Evolutionary conservation across 2,797 vertebrate species (phyloP), one percentile per base, ranked within the genome.

Genomic region (Hirundo rustica): DNA sequence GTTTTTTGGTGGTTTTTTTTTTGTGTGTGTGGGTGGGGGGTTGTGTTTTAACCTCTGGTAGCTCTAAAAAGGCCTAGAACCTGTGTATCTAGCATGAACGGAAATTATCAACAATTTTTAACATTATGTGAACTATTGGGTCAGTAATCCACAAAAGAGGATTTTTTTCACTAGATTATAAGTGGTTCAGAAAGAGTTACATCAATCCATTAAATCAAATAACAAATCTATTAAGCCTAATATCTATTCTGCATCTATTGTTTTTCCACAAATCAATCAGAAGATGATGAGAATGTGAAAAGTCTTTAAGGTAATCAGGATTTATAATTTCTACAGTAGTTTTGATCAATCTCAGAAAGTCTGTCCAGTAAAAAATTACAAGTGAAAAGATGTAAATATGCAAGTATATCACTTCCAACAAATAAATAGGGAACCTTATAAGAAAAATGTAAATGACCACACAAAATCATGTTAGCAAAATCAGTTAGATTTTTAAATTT

Each of bases 151-250:
- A 44, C 16, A n/a, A 96, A 96, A 91, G 26, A 87, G 89, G 66
- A 78, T 84, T 95, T 95, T 96, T 93, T 96, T 44, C 27, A 94
- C 82, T 86, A 96, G 79, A 95, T 75, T 91, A 73, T 36, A 95
- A 92, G 88, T 85, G 48, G 54, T 89, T 96, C 70, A 93, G 89
- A 94, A 97, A 78, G 47, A 94, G 53, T 94, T 95, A 93, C 17
- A 66, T 67, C 85, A 74, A 94, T 93, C 17, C 36, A 94, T 88
- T 96, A 89, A n/a, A 71, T 55, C 70, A 96, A 95, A 92, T 92
- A 94, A 64, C 57, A 88, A 58, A 58, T 44, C 9, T 66, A 92
- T 94, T 92, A 96, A 91, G 94, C 88, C 44, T 93, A 95, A 55
- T 93, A 96, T 88, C 51, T 94, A 44, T 88, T 97, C 74, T 95